Evolutionary conservation across 2,888 invertebrate genomes (phyloP), one percentile per base, ranked within the genome.

Genomic region (Xanthia icteritia): DNA sequence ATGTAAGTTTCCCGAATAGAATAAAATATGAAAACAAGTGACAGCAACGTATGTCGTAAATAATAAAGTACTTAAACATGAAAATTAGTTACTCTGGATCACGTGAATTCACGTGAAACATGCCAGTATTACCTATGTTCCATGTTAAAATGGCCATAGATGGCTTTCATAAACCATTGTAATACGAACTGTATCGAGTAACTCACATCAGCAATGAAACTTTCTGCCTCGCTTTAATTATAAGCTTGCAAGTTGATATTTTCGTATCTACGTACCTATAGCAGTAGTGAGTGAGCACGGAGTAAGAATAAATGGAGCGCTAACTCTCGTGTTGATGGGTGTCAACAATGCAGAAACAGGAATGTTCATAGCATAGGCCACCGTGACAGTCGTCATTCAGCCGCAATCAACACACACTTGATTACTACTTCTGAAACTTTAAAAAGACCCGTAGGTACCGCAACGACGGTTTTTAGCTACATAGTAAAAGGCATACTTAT

Each of bases 101-200:
- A 27, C 17, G 39, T 64, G 17, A 42, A 9, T 64, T n/a, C 8
- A 64, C n/a, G 42, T 65, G n/a, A 11, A 36, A 31, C 31, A 9
- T 20, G 31, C n/a, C n/a, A n/a, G n/a, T n/a, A n/a, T n/a, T n/a
- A n/a, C n/a, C n/a, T n/a, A n/a, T 20, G 31, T 77, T 31, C 15
- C 13, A 42, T 48, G n/a, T 23, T 36, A 65, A 64, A 48, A 70
- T 36, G 20, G 0, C 20, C 23, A 13, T n/a, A 60, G 23, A 42
- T 36, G 48, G 31, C 9, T 56, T 81, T 70, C 17, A 81, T 61
- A 39, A 81, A 36, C 17, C 56, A 70, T 60, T 39, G 65, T 61
- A 70, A 81, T 77, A 42, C n/a, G 36, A 77, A 70, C 54, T 76
- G 70, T 70, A 48, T 80, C 66, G 39, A 61, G 48, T 61, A 70